Evolutionary conservation across 2,888 invertebrate genomes (phyloP).

Genomic region (Epinotia nisella): DNA sequence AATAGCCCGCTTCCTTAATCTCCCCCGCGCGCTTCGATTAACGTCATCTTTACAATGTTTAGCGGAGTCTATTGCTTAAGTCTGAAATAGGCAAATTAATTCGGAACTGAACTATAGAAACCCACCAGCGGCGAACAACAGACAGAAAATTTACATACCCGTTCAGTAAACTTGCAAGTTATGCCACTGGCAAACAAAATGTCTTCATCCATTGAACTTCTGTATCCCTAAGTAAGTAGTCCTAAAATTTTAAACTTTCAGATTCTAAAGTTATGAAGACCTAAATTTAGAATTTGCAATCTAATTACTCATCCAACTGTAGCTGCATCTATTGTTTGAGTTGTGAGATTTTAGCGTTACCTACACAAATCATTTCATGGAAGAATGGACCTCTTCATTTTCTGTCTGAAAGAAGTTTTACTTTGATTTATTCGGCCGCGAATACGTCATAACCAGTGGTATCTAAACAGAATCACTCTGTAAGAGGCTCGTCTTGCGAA

Average conservation of each 20-base stretch:
- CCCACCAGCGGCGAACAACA: constrained; percentile 35
- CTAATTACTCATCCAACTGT: constrained; percentile 9
- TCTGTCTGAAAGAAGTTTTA: constrained; percentile 4
- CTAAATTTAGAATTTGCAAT: not conserved
- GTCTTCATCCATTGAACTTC: constrained; percentile 35
- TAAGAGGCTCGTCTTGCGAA: not conserved
- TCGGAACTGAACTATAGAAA: constrained; percentile 37
- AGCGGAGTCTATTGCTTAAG: constrained; percentile 27
- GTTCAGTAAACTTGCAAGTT: constrained; percentile 43
- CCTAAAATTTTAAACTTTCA: constrained; percentile 2
- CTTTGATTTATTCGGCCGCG: constrained; percentile 23
- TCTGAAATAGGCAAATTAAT: constrained; percentile 42
- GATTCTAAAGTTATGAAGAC: constrained; percentile 3
- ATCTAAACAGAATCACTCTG: constrained; percentile 2
- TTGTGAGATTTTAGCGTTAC: constrained; percentile 13
- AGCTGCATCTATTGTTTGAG: constrained; percentile 23
- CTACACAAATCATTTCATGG: constrained; percentile 21
- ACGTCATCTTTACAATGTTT: constrained; percentile 27
- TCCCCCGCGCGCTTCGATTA: constrained; percentile 23
- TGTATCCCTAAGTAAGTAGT: constrained; percentile 6
- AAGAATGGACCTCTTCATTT: constrained; percentile 16
- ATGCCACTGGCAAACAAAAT: constrained; percentile 41
- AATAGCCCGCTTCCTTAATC: constrained; percentile 3
- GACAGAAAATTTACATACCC: constrained; percentile 42
- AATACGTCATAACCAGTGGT: constrained; percentile 23